Evolutionary conservation across 2,797 vertebrate genomes (phyloP).

Genomic region (Sciurus carolinensis): DNA sequence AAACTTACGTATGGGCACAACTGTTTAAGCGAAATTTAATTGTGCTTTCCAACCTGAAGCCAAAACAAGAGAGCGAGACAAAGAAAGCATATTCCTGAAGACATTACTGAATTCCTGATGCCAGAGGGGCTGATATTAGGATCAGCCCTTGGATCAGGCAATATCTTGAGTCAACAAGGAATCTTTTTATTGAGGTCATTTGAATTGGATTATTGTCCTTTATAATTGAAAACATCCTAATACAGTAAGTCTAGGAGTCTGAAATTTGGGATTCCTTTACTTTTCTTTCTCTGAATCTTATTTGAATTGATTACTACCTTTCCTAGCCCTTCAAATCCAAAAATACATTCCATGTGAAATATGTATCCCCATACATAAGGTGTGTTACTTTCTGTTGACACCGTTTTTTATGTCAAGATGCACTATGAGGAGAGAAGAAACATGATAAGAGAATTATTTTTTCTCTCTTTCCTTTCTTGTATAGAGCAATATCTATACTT

Average conservation of each 20-base stretch:
- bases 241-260: not conserved
- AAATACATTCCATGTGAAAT: not conserved
- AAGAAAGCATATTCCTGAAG: not conserved
- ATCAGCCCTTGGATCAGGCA: not conserved
- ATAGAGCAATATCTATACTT: not conserved
- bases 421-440: not conserved
- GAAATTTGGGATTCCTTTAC: not conserved
- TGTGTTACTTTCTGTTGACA: not conserved
- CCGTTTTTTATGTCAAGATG: not conserved
- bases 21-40: not conserved
- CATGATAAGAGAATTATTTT: not conserved
- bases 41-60: not conserved
- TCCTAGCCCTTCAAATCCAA: not conserved
- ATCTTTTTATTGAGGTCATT: not conserved
- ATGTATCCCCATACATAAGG: not conserved
- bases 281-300: not conserved
- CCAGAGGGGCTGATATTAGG: not conserved
- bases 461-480: not conserved
- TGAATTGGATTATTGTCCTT: not conserved
- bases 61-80: not conserved
- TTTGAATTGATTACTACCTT: not conserved
- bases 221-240: not conserved
- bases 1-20: not conserved
- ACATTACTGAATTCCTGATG: not conserved
- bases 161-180: not conserved